These are phyloP conservation scores for Catalaphyllia jardinei DNA, from an alignment of 64 coral and sea anemone species.

Conservation along the genomic window DNA sequence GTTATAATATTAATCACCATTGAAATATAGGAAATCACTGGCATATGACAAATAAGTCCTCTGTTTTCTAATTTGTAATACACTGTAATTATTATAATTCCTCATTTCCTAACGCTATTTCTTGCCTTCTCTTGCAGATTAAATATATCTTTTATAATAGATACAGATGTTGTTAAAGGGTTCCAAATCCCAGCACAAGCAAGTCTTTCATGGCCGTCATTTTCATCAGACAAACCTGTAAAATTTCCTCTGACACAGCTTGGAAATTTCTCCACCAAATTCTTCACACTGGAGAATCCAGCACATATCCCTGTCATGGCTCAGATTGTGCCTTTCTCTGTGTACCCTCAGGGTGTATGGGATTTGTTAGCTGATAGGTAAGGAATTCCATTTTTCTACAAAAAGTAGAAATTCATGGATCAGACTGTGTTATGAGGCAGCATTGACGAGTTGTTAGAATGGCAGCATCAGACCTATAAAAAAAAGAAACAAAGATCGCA, in stretches of 20 bases:
- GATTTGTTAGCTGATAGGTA: slow-evolving; percentile 85
- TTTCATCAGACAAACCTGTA: slow-evolving; percentile 91
- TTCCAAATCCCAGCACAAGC: slow-evolving; percentile 66
- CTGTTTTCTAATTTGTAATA: too few species aligned
- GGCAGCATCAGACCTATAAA: too few species aligned
- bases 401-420: not conserved
- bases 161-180: slow-evolving; percentile 88
- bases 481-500: too few species aligned
- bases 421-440: too few species aligned
- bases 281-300: slow-evolving; percentile 84
- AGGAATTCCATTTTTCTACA: not conserved
- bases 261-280: slow-evolving; percentile 86
- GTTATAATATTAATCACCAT: too few species aligned
- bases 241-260: slow-evolving; percentile 95
- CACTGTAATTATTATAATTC: too few species aligned
- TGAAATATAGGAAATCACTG: too few species aligned
- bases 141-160: slow-evolving; percentile 68
- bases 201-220: slow-evolving; percentile 83
- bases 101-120: not conserved
- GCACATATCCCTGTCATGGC: slow-evolving; percentile 74
- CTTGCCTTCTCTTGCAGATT: slow-evolving; percentile 51
- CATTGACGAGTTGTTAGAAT: too few species aligned
- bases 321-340: slow-evolving; percentile 80
- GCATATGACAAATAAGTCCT: too few species aligned
- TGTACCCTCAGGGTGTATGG: slow-evolving; percentile 73